A percentile compares a stretch with the other conserved stretches of the same genome.
phyloP scores from a whole-genome alignment of 2,113 vertebrate genomes.

The Brachionichthys hirsutus region DNA sequence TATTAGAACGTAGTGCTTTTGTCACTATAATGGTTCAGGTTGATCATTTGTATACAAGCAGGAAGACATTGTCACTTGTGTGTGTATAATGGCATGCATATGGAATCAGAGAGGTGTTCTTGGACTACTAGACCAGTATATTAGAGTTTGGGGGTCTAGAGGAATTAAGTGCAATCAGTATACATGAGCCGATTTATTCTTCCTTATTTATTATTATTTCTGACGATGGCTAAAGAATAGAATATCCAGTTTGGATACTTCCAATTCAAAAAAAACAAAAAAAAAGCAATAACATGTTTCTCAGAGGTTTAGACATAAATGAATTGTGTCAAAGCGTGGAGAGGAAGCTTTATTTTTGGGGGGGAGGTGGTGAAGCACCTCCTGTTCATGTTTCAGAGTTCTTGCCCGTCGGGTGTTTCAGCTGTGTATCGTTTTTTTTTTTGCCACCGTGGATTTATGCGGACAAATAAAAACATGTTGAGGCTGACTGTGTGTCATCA shows the following conservation, averaged over 20 bases:
- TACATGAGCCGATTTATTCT: constrained; percentile 84
- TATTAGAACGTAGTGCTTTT: constrained; percentile 81
- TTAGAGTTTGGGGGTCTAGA: constrained; percentile 77
- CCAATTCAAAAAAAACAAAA: constrained; percentile 39
- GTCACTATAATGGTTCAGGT: constrained; percentile 82
- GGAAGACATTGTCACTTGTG: constrained; percentile 65
- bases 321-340: constrained; percentile 65
- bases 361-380: constrained; percentile 55
- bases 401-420: constrained; percentile 61
- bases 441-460: constrained; percentile 68
- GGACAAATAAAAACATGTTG: constrained; percentile 57
- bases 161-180: constrained; percentile 91
- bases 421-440: constrained; percentile 73
- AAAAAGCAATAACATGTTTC: constrained; percentile 78
- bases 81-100: constrained; percentile 68
- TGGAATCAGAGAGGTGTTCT: constrained; percentile 68
- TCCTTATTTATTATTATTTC: constrained; percentile 83
- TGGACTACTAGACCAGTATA: constrained; percentile 68
- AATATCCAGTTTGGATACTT: constrained; percentile 81
- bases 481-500: not conserved
- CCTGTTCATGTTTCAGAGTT: constrained; percentile 48
- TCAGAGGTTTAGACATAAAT: constrained; percentile 63
- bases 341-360: constrained; percentile 72
- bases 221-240: constrained; percentile 68
- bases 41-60: constrained; percentile 78